Evolutionary conservation across 2,113 vertebrate genomes (phyloP), one percentile per base, ranked within the genome.

Genomic region (Hydrolagus affinis): DNA sequence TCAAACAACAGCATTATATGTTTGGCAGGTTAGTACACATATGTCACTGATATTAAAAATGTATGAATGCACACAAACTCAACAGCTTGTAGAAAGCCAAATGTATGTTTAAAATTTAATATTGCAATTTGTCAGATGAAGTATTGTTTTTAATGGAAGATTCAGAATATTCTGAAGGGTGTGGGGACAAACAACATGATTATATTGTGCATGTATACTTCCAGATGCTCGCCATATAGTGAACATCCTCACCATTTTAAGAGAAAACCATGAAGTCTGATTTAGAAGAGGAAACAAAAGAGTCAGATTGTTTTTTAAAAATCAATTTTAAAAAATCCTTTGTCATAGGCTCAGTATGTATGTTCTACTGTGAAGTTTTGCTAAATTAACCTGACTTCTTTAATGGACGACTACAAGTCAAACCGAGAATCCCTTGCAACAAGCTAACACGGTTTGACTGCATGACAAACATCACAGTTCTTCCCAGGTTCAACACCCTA

Each of bases 61-160:
- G 59, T 28, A 88, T 87, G 87, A 75, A 74, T 19, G 11, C 17
- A 77, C 70, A 78, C 86, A 77, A 85, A 74, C 86, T 86, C 30
- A 74, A 86, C 86, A 88, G 87, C 85, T 86, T 88, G 85, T 64
- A 28, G 75, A 80, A 87, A 87, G 86, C 85, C 66, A 86, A 86
- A 76, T 87, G 60, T 85, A 70, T 85, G 11, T 86, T 68, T 85
- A 87, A 86, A 73, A 78, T 87, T 78, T 66, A 86, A 85, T 75
- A 76, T 60, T 70, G 17, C 15, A 83, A 66, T 83, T 83, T 83
- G 78, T 83, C 64, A 83, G 15, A 68, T 83, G 57, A 80, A 62
- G 25, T 66, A 64, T 3, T 66, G 60, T 83, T 66, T 66, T 66
- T 83, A 83, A 66, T 64, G 59, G 62, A 83, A 66, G 64, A 83